A percentile compares a stretch with the other conserved stretches of the same genome.
Conservation (phyloP, 2,113 vertebrate genomes). For the Atractosteus spatula region DNA sequence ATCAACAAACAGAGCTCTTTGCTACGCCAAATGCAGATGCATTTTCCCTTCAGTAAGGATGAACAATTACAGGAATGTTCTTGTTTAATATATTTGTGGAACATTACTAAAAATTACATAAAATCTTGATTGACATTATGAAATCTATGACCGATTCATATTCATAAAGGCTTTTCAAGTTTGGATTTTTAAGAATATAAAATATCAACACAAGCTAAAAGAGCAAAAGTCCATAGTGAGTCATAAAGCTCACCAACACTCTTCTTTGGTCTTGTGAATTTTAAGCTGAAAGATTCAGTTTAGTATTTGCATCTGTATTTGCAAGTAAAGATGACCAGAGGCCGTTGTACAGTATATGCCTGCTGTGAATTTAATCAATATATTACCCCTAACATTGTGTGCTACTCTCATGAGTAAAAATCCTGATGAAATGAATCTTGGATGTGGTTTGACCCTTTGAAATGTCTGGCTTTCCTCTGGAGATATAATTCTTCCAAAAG, state of each 20-base stretch:
- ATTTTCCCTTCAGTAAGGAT: neutral
- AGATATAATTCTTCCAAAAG: constrained; percentile 33
- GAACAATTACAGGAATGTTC: neutral
- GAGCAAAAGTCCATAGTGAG: neutral
- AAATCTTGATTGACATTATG: neutral
- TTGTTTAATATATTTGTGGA: too few species aligned
- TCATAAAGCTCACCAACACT: neutral
- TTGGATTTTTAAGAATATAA: too few species aligned
- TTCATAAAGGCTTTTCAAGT: too few species aligned
- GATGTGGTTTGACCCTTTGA: constrained; percentile 32
- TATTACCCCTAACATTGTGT: constrained; percentile 50
- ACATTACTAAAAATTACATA: too few species aligned
- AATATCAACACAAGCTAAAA: too few species aligned
- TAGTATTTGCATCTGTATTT: constrained; percentile 6
- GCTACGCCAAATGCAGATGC: neutral
- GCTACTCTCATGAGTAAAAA: constrained; percentile 32
- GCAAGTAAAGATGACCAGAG: constrained; percentile 3
- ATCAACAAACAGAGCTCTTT: neutral
- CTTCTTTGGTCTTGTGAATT: neutral
- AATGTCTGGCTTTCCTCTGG: constrained; percentile 27
- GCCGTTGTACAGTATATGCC: constrained; percentile 16
- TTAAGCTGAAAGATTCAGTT: constrained; percentile 2
- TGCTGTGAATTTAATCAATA: constrained; percentile 40
- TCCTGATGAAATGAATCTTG: constrained; percentile 34
- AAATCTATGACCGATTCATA: too few species aligned